phyloP scores from a whole-genome alignment of 2,797 vertebrate species.

The Natrix natrix region DNA sequence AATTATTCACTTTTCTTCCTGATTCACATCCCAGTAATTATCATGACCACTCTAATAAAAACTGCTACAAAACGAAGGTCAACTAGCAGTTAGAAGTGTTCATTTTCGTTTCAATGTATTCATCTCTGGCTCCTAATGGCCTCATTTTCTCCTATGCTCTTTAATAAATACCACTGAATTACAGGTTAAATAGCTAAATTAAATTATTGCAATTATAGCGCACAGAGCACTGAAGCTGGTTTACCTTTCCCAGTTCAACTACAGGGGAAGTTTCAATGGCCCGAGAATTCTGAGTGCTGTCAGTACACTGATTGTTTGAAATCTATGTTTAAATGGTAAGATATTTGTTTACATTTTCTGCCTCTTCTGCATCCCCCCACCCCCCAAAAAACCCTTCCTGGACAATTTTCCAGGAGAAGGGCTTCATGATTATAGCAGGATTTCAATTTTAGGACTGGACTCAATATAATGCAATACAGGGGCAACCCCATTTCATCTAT shows the following conservation, averaged over 20 bases:
- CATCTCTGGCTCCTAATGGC: constrained; percentile 97
- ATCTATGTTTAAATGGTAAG: constrained; percentile 51
- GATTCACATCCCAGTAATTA: constrained; percentile 98
- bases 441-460: constrained; percentile 21
- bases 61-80: constrained; percentile 96
- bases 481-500: background rate
- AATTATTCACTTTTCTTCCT: constrained; percentile 91
- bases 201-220: constrained; percentile 97
- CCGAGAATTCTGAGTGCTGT: constrained; percentile 80
- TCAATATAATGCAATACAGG: background rate
- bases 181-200: constrained; percentile 99
- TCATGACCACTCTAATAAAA: constrained; percentile 92
- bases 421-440: constrained; percentile 60
- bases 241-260: constrained; percentile 91
- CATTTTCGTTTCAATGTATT: constrained; percentile 99
- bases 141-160: constrained; percentile 96
- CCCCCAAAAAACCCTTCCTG: background rate
- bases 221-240: constrained; percentile 81
- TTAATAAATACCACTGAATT: constrained; percentile 99
- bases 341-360: constrained; percentile 62
- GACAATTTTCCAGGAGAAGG: constrained; percentile 42
- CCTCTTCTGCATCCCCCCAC: constrained; percentile 33
- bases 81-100: constrained; percentile 97
- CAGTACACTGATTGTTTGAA: constrained; percentile 71
- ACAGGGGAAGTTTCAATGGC: constrained; percentile 81